Conservation (phyloP, 2,888 invertebrate species). For the Baronia brevicornis region DNA sequence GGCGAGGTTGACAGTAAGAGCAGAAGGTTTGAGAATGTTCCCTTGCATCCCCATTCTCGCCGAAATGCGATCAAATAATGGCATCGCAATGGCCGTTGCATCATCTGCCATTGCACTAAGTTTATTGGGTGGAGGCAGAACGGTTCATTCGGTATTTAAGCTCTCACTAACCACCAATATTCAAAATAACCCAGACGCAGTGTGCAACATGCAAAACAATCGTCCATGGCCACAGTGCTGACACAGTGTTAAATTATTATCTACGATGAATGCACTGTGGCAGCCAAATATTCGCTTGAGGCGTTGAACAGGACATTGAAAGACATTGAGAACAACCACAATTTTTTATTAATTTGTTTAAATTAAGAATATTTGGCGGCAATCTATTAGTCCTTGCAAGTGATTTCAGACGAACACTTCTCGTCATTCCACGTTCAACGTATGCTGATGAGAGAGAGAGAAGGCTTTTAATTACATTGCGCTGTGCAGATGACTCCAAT, state of each 20-base stretch:
- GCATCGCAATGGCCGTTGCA: conserved; percentile 18
- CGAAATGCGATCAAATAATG: conserved; percentile 13
- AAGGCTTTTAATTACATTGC: no score
- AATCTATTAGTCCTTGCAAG: conserved; percentile 16
- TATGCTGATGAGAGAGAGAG: no score
- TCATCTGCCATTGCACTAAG: conserved; percentile 21
- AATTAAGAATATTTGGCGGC: conserved; percentile 16
- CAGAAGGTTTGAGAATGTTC: no score
- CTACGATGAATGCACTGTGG: conserved; percentile 24
- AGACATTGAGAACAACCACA: conserved; percentile 17
- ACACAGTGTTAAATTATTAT: conserved; percentile 24
- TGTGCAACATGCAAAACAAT: conserved; percentile 29
- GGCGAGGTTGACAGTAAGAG: no score
- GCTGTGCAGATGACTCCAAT: no score
- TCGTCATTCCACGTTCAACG: conserved; percentile 15
- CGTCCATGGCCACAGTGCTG: conserved; percentile 25
- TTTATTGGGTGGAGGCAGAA: conserved; percentile 20
- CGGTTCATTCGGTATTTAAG: conserved; percentile 20
- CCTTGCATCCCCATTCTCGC: conserved; percentile 8
- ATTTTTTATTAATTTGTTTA: no score
- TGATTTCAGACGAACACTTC: conserved; percentile 19
- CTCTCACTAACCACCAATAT: conserved; percentile 23
- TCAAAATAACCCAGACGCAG: conserved; percentile 23
- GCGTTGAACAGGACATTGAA: conserved; percentile 16
- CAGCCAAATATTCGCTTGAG: conserved; percentile 22